Evolutionary conservation across 2,797 vertebrate species (phyloP).

Genomic region (Erpetoichthys calabaricus): DNA sequence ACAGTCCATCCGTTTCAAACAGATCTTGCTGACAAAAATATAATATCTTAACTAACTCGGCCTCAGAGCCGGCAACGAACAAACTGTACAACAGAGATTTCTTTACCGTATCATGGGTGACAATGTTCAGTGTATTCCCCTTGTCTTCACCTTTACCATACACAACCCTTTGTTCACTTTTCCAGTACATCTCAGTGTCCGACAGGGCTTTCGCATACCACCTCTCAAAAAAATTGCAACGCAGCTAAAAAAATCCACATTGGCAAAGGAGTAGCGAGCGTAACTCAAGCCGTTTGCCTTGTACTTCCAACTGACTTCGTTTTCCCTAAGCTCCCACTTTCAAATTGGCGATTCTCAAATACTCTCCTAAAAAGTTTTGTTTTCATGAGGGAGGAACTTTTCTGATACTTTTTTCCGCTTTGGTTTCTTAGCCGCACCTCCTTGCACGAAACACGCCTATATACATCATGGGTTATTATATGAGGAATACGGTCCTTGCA

Average conservation of each 20-base stretch:
- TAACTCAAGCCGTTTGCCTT: neutral
- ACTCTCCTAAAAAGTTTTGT: slow-evolving; percentile 46
- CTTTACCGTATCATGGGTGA: slow-evolving; percentile 63
- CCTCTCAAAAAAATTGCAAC: slow-evolving; percentile 18
- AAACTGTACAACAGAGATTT: slow-evolving; percentile 20
- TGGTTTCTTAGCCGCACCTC: slow-evolving; percentile 55
- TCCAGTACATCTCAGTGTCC: slow-evolving; percentile 75
- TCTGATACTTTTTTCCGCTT: slow-evolving; percentile 18
- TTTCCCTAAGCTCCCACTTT: slow-evolving; percentile 17
- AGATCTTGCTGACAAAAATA: neutral
- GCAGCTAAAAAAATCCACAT: too few relatives aligned
- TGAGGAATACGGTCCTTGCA: slow-evolving; percentile 17
- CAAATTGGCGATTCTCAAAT: slow-evolving; percentile 29
- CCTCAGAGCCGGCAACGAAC: slow-evolving; percentile 9
- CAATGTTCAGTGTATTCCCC: slow-evolving; percentile 46
- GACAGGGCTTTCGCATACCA: slow-evolving; percentile 32
- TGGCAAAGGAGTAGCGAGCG: too few relatives aligned
- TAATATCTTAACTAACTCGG: neutral
- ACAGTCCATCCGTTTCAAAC: neutral
- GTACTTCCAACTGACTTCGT: slow-evolving; percentile 3
- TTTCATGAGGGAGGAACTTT: slow-evolving; percentile 61
- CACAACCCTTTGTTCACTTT: slow-evolving; percentile 65
- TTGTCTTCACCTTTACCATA: slow-evolving; percentile 48
- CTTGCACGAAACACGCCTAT: slow-evolving; percentile 45
- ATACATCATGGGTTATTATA: slow-evolving; percentile 26